These are phyloP conservation scores for Trichoplusia ni DNA, from an alignment of 1,140 invertebrate genomes.

Conservation along the genomic window DNA sequence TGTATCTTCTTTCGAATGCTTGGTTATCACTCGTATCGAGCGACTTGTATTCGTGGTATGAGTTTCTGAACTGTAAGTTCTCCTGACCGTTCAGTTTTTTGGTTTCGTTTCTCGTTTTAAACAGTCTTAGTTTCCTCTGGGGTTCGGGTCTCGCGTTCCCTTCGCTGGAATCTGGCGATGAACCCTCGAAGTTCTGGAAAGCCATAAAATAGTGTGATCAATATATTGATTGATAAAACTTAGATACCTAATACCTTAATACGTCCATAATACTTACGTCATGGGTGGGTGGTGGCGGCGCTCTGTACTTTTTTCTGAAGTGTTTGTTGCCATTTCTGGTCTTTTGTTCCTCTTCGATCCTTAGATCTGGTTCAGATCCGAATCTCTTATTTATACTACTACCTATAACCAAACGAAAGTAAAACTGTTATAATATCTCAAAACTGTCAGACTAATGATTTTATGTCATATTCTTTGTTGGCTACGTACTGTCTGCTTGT, in stretches of 20 bases:
- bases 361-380: conserved; percentile 88
- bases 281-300: conserved; percentile 81
- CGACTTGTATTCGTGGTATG: conserved; percentile 67
- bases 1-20: conserved; percentile 71
- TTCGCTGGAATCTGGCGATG: conserved; percentile 82
- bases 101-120: conserved; percentile 88
- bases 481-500: conserved; percentile 54
- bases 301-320: conserved; percentile 85
- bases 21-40: conserved; percentile 64
- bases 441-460: too few species aligned
- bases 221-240: too few species aligned
- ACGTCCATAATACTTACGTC: conserved; percentile 54
- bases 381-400: conserved; percentile 81
- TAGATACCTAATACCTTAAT: too few species aligned
- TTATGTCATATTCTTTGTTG: too few species aligned
- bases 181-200: conserved; percentile 73
- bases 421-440: conserved; percentile 12
- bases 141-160: conserved; percentile 79
- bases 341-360: conserved; percentile 73
- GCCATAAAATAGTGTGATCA: too few species aligned
- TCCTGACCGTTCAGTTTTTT: conserved; percentile 77
- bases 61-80: conserved; percentile 58
- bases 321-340: conserved; percentile 74
- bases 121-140: conserved; percentile 84
- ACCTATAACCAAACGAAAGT: conserved; percentile 49